Percentiles rank a stretch among this genome's conserved stretches.
Evolutionary conservation across 2,888 invertebrate species (phyloP).

Genomic region (Cantharis flavilabris): DNA sequence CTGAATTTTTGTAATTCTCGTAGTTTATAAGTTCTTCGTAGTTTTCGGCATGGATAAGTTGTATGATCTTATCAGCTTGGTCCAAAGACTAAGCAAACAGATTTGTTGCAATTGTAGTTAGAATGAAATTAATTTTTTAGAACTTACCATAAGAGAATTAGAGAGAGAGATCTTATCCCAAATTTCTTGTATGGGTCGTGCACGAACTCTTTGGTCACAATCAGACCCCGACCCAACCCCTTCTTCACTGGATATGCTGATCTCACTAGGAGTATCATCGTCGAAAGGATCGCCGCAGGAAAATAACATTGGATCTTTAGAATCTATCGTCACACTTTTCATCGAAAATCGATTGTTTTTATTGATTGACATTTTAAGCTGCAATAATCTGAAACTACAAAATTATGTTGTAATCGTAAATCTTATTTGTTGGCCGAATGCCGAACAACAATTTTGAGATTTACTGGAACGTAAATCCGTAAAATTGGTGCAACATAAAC

Average conservation of each 20-base stretch:
- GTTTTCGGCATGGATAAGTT: constrained; percentile 55
- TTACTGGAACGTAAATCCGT: background rate
- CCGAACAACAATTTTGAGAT: background rate
- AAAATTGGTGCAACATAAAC: background rate
- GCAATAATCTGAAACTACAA: background rate
- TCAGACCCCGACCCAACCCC: constrained; percentile 55
- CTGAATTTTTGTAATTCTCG: constrained; percentile 57
- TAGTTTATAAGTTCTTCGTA: constrained; percentile 56
- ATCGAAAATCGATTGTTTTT: background rate
- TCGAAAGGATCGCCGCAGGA: constrained; percentile 5
- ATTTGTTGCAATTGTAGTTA: background rate
- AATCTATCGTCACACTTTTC: constrained; percentile 9
- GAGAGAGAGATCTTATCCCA: constrained; percentile 47
- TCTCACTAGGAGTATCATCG: constrained; percentile 24
- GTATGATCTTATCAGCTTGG: constrained; percentile 54
- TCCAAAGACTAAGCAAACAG: constrained; percentile 54
- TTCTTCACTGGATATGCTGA: constrained; percentile 60
- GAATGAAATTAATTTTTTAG: background rate
- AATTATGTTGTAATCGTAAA: background rate
- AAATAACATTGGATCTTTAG: background rate
- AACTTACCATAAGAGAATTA: constrained; percentile 47
- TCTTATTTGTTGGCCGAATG: background rate
- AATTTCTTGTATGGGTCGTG: constrained; percentile 47
- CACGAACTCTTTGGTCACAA: constrained; percentile 39
- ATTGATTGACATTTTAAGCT: background rate